Evolutionary conservation across 1,140 invertebrate species (phyloP).

Genomic region (Drosophila pandora): DNA sequence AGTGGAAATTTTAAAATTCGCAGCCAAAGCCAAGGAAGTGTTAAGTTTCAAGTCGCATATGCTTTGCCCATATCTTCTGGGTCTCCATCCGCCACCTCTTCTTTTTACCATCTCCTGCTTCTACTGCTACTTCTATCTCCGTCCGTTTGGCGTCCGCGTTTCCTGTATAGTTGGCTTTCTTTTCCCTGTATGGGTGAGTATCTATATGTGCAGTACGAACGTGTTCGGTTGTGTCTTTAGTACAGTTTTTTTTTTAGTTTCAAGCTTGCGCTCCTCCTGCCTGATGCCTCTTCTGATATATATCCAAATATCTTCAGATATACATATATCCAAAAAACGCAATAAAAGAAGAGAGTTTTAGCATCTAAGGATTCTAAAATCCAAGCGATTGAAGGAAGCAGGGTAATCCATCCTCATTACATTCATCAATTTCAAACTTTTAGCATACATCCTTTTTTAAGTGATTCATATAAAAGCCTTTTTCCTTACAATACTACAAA

Average conservation of each 20-base stretch:
- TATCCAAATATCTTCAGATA: neutral
- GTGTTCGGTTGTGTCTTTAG: conserved; percentile 76
- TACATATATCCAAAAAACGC: no score
- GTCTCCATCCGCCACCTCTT: conserved; percentile 42
- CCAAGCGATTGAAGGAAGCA: no score
- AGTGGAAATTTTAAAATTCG: conserved; percentile 80
- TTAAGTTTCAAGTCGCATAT: conserved; percentile 77
- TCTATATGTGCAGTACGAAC: conserved; percentile 46
- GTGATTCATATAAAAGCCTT: no score
- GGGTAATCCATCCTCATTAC: no score
- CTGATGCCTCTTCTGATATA: neutral
- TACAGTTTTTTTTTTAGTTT: conserved; percentile 64
- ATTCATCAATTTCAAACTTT: no score
- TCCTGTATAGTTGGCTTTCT: conserved; percentile 55
- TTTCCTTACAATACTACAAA: no score
- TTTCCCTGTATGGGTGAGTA: conserved; percentile 9
- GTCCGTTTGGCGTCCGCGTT: conserved; percentile 55
- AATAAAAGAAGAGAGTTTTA: no score
- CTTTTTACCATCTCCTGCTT: conserved; percentile 5
- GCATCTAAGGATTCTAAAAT: no score
- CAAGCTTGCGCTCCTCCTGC: conserved; percentile 16
- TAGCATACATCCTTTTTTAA: no score
- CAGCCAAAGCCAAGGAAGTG: conserved; percentile 68
- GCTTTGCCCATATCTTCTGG: conserved; percentile 58
- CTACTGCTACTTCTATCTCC: conserved; percentile 21